Conservation (phyloP, 2,113 vertebrate species). For the Girardinichthys multiradiatus region DNA sequence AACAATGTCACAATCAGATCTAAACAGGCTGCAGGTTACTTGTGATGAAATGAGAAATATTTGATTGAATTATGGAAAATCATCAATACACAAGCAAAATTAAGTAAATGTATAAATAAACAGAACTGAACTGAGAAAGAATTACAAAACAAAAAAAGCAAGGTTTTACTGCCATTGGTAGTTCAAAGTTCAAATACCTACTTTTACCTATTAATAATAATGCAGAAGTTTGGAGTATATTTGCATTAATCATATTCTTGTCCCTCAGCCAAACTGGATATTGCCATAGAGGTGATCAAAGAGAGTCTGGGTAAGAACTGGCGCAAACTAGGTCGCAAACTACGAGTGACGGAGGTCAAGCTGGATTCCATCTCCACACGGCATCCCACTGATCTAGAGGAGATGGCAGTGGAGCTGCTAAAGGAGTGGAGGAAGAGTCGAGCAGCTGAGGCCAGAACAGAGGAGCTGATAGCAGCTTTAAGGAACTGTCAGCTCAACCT, state of each 20-base stretch:
- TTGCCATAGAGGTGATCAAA: conserved; percentile 74
- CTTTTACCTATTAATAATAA: too few relatives aligned
- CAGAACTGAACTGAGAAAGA: too few relatives aligned
- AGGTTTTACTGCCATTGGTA: too few relatives aligned
- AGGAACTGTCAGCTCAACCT: conserved; percentile 78
- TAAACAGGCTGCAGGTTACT: too few relatives aligned
- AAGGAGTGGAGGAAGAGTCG: conserved; percentile 79
- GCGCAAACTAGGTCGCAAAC: conserved; percentile 80
- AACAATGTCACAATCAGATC: too few relatives aligned
- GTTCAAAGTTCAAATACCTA: neutral
- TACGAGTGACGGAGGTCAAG: conserved; percentile 74
- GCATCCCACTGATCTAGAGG: conserved; percentile 67
- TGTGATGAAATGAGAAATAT: too few relatives aligned
- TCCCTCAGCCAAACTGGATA: conserved; percentile 74
- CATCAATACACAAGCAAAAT: too few relatives aligned
- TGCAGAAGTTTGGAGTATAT: neutral
- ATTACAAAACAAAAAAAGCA: too few relatives aligned
- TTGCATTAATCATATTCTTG: neutral
- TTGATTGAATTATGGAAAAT: too few relatives aligned
- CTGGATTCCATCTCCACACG: conserved; percentile 76
- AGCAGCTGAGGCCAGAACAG: conserved; percentile 62
- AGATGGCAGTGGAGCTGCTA: conserved; percentile 79
- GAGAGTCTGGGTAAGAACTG: conserved; percentile 80
- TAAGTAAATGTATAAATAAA: too few relatives aligned
- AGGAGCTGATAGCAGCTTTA: conserved; percentile 78